These are phyloP conservation scores for Parthenolecanium corni DNA, from an alignment of 2,888 invertebrate genomes.

Conservation along the genomic window DNA sequence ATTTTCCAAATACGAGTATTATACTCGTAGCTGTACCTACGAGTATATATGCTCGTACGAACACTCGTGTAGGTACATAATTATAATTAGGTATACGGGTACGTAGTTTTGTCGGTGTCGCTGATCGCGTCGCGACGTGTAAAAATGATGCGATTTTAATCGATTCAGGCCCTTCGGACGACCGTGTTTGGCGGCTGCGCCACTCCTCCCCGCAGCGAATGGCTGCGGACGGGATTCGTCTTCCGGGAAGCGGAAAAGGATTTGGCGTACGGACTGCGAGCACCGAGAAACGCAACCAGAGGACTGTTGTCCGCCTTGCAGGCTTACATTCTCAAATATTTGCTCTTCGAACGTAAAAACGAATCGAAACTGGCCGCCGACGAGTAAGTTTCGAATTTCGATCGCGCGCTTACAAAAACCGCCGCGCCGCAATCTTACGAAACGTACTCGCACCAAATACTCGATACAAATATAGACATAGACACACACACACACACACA, in stretches of 20 bases:
- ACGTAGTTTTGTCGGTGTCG: too few species aligned
- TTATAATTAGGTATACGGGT: too few species aligned
- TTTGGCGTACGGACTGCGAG: constrained; percentile 52
- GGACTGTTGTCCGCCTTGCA: constrained; percentile 53
- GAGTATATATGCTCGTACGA: background rate
- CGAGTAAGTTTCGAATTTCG: too few species aligned
- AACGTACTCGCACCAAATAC: too few species aligned
- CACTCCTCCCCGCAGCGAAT: constrained; percentile 58
- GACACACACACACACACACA: too few species aligned
- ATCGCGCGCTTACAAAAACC: too few species aligned
- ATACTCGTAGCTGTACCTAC: background rate
- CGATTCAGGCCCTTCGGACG: constrained; percentile 48
- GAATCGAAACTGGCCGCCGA: constrained; percentile 41
- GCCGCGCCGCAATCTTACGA: too few species aligned
- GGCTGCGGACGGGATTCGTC: constrained; percentile 56
- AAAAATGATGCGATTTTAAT: background rate
- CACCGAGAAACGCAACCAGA: constrained; percentile 53
- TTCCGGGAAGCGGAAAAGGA: constrained; percentile 49
- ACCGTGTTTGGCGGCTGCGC: constrained; percentile 54
- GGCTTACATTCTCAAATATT: constrained; percentile 56
- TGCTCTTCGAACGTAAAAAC: constrained; percentile 47
- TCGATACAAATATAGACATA: too few species aligned
- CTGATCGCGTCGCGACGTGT: background rate
- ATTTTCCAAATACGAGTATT: too few species aligned
- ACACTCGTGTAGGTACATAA: background rate